Conservation (phyloP, 2,888 invertebrate genomes). For the Azorinus chamasolen region DNA sequence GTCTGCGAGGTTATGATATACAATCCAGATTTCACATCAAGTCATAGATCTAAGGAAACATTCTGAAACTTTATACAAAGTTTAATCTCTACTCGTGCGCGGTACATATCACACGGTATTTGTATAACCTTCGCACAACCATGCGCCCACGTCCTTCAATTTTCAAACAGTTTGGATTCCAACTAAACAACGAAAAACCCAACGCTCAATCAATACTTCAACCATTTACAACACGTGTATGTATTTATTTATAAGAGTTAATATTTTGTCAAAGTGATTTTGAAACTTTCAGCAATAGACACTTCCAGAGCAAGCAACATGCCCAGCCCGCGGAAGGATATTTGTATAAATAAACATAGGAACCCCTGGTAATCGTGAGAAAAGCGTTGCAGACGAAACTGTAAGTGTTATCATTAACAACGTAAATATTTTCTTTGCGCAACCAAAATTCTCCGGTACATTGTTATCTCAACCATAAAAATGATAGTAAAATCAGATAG, state of each 20-base stretch:
- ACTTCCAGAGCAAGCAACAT: too few relatives aligned
- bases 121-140: conserved; percentile 17
- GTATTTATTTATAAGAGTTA: too few relatives aligned
- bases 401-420: conserved; percentile 7
- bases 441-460: conserved; percentile 32
- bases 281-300: too few relatives aligned
- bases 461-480: conserved; percentile 31
- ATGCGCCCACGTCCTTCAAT: too few relatives aligned
- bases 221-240: too few relatives aligned
- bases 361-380: conserved; percentile 34
- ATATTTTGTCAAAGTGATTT: too few relatives aligned
- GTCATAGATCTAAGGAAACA: conserved; percentile 32
- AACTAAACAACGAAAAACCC: too few relatives aligned
- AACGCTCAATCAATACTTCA: too few relatives aligned
- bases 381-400: conserved; percentile 21
- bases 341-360: conserved; percentile 55
- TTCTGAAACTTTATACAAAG: conserved; percentile 48
- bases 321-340: not conserved
- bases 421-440: conserved; percentile 53
- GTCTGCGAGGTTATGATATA: conserved; percentile 41
- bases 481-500: conserved; percentile 39
- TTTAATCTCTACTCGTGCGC: conserved; percentile 36
- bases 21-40: conserved; percentile 38
- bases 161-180: too few relatives aligned
- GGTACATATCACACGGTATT: conserved; percentile 45